phyloP scores from a whole-genome alignment of 2,113 vertebrate species.

The Speoplatyrhinus poulsoni region DNA sequence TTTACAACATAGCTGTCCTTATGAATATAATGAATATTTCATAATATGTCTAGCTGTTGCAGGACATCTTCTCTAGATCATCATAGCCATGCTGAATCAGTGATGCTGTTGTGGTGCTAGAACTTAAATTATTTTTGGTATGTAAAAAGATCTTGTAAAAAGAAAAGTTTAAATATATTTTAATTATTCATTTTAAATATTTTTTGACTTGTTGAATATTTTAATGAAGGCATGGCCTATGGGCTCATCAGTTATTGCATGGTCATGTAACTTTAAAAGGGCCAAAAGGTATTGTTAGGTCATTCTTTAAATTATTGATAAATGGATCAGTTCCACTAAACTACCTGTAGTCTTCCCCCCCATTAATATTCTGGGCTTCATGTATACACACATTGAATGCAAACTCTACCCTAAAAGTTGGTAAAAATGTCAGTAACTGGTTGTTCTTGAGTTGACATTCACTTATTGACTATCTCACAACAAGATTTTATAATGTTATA shows the following conservation, averaged over 20 bases:
- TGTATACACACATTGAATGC: too few relatives aligned
- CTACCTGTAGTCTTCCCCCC: fast-evolving
- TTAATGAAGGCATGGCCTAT: not conserved
- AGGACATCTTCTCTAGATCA: too few relatives aligned
- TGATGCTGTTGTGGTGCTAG: not conserved
- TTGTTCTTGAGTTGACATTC: not conserved
- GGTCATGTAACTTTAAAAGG: not conserved
- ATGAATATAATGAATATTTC: too few relatives aligned
- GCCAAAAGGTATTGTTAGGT: not conserved
- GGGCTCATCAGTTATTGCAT: not conserved
- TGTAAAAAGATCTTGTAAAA: not conserved
- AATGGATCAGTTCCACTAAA: too few relatives aligned
- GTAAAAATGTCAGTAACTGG: not conserved
- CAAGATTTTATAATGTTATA: too few relatives aligned
- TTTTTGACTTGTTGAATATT: not conserved
- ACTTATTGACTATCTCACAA: too few relatives aligned
- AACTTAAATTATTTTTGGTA: not conserved
- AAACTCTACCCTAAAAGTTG: too few relatives aligned
- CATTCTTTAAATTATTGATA: not conserved
- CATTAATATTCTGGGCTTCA: too few relatives aligned
- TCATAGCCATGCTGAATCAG: too few relatives aligned
- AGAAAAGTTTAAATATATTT: not conserved
- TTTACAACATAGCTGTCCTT: too few relatives aligned
- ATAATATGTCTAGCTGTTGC: too few relatives aligned
- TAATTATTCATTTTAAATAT: not conserved